Conservation (phyloP, 2,113 vertebrate genomes). For the Pterocles gutturalis region DNA sequence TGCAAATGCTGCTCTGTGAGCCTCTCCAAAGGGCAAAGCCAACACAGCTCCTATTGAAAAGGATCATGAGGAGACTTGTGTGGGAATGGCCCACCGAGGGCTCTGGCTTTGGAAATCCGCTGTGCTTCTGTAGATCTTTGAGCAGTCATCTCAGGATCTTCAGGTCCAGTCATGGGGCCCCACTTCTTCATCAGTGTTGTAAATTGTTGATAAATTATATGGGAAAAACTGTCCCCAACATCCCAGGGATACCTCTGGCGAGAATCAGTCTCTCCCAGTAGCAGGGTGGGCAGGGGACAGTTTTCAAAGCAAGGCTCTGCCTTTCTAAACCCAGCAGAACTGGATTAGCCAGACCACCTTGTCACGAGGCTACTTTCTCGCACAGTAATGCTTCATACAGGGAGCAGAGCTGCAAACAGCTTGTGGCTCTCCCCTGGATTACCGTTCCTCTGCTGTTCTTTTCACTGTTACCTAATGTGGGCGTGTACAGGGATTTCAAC, state of each 20-base stretch:
- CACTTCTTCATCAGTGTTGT: neutral
- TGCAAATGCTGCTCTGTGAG: neutral
- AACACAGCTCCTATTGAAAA: neutral
- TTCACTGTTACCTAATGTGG: neutral
- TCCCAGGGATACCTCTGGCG: neutral
- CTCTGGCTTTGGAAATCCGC: neutral
- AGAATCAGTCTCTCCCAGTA: neutral
- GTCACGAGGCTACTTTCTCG: neutral
- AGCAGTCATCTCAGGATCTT: neutral
- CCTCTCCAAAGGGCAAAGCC: neutral
- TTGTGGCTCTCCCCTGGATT: fast-evolving
- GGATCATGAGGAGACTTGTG: fast-evolving
- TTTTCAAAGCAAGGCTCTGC: neutral
- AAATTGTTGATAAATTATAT: neutral
- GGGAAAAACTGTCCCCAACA: neutral
- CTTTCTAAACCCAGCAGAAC: neutral
- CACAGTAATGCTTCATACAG: neutral
- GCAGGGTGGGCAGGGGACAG: neutral
- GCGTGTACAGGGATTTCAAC: neutral
- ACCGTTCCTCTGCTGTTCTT: neutral
- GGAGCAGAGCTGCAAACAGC: neutral
- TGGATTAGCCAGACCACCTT: neutral
- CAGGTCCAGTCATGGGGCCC: neutral
- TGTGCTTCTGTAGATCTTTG: neutral
- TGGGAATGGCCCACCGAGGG: neutral